These are phyloP conservation scores for Spisula subtruncata DNA, from an alignment of 2,888 invertebrate species.

Conservation along the genomic window DNA sequence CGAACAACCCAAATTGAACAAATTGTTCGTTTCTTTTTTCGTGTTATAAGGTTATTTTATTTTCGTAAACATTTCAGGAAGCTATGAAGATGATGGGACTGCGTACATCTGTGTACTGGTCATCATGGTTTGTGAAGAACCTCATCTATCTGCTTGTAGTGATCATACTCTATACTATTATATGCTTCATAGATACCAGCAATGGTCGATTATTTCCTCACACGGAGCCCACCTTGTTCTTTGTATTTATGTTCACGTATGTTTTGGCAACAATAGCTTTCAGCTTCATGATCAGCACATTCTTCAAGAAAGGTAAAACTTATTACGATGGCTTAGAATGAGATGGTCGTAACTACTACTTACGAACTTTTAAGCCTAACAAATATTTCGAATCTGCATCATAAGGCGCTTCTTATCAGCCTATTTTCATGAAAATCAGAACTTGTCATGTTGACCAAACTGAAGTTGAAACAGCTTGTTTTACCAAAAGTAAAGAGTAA, in stretches of 20 bases:
- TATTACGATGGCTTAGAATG: too few relatives aligned
- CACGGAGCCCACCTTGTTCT: conserved; percentile 90
- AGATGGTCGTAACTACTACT: too few relatives aligned
- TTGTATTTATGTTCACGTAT: conserved; percentile 92
- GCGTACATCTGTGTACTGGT: conserved; percentile 94
- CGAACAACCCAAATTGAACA: too few relatives aligned
- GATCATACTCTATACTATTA: conserved; percentile 88
- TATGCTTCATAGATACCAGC: conserved; percentile 80
- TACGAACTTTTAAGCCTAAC: too few relatives aligned
- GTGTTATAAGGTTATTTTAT: too few relatives aligned
- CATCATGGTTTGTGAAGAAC: conserved; percentile 94
- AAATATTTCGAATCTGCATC: too few relatives aligned
- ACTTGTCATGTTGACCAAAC: too few relatives aligned
- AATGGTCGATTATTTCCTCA: conserved; percentile 72
- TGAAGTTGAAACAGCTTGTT: too few relatives aligned
- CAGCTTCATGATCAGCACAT: conserved; percentile 93
- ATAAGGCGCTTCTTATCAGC: too few relatives aligned
- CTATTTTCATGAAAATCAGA: too few relatives aligned
- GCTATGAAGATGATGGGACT: conserved; percentile 97
- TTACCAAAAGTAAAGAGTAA: too few relatives aligned
- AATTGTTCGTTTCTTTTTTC: too few relatives aligned
- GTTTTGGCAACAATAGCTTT: conserved; percentile 92
- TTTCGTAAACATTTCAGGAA: conserved; percentile 89
- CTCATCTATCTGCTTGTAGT: conserved; percentile 91
- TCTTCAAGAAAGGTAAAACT: conserved; percentile 92